Conservation (phyloP, 2,797 vertebrate genomes). For the Ciconia nigra region DNA sequence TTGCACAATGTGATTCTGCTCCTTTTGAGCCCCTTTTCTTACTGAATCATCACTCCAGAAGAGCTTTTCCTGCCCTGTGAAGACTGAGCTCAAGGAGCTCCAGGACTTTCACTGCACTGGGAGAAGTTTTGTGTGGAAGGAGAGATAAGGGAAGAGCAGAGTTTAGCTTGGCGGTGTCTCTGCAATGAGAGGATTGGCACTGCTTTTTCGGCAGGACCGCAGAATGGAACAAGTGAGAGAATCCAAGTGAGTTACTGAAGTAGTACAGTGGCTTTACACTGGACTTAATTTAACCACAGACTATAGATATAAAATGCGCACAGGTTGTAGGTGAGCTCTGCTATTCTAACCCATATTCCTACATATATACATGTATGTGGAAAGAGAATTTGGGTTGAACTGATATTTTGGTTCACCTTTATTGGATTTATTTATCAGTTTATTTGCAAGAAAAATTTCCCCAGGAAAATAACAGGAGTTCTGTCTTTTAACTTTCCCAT, state of each 20-base stretch:
- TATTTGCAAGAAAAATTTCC: neutral
- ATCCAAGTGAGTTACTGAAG: neutral
- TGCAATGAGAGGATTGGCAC: neutral
- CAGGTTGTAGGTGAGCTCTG: neutral
- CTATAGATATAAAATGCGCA: neutral
- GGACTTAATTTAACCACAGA: neutral
- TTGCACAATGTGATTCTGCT: neutral
- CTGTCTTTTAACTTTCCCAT: neutral
- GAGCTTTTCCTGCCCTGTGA: neutral
- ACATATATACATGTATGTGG: neutral
- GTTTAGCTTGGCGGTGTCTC: neutral
- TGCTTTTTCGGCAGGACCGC: neutral
- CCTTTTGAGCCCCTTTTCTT: neutral
- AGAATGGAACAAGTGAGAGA: neutral
- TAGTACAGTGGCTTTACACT: constrained; percentile 40
- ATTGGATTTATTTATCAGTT: neutral
- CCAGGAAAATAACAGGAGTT: neutral
- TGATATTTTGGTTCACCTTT: neutral
- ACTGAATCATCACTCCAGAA: neutral
- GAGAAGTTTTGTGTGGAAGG: neutral
- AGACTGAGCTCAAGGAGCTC: neutral
- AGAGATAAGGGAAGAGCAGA: neutral
- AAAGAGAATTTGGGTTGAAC: neutral
- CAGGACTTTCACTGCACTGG: neutral
- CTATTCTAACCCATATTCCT: neutral